Conservation (phyloP, 2,113 vertebrate genomes). For the Crotalus helleri region DNA sequence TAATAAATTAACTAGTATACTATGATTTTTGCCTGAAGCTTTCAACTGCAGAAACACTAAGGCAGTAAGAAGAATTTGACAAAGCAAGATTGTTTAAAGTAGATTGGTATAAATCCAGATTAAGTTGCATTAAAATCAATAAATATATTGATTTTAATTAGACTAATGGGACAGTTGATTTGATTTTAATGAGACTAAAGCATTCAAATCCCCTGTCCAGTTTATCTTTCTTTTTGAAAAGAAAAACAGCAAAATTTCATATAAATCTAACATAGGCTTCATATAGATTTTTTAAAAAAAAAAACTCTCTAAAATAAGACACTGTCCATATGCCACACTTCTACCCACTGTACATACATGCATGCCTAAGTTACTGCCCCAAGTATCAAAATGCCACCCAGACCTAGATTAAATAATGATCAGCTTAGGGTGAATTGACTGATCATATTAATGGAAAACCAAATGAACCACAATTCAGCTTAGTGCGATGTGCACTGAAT, state of each 20-base stretch:
- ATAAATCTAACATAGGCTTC: not conserved
- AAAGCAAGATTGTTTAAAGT: not conserved
- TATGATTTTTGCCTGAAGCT: not conserved
- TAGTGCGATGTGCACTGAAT: not conserved
- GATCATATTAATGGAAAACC: not conserved
- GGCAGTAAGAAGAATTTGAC: not conserved
- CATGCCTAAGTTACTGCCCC: not conserved
- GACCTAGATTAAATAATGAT: not conserved
- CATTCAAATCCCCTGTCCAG: not conserved
- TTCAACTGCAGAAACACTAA: not conserved
- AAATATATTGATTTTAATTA: not conserved
- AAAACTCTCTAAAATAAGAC: not conserved
- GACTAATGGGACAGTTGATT: not conserved
- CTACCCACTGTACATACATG: not conserved
- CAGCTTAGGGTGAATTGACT: not conserved
- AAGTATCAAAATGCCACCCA: not conserved
- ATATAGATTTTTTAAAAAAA: not conserved
- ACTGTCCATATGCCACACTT: not conserved
- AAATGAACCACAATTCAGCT: not conserved
- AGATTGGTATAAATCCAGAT: not conserved
- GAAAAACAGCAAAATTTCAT: not conserved
- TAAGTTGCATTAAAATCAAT: not conserved
- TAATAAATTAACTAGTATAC: not conserved
- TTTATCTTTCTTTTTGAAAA: not conserved
- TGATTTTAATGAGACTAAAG: not conserved